A percentile compares a stretch with the other conserved stretches of the same genome.
Evolutionary conservation across 2,113 vertebrate species (phyloP).

Genomic region (Andinoacara biseriatus): DNA sequence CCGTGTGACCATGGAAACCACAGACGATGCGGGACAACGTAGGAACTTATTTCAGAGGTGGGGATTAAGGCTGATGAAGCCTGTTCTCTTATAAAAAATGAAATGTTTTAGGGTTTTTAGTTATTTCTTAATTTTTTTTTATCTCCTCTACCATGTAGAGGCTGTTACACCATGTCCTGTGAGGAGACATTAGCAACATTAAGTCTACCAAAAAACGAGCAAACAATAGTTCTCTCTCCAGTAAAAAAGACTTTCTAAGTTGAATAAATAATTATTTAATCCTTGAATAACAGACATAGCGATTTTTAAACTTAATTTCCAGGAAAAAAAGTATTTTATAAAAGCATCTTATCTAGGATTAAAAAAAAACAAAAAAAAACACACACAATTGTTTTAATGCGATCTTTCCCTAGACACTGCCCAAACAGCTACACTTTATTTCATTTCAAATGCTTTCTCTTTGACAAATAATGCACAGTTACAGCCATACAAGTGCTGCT

Average conservation of each 20-base stretch:
- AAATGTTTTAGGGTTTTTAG: not conserved
- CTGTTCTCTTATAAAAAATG: not conserved
- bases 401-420: not conserved
- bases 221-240: not conserved
- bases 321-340: not conserved
- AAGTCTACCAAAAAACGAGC: not conserved
- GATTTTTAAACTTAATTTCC: not conserved
- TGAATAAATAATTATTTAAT: not conserved
- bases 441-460: constrained; percentile 3
- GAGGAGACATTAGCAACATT: not conserved
- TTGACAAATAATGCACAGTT: constrained; percentile 3
- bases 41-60: not conserved
- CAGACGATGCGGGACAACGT: not conserved
- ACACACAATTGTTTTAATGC: not conserved
- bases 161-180: not conserved
- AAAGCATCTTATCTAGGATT: not conserved
- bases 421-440: not conserved
- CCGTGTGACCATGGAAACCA: not conserved
- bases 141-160: fast-evolving
- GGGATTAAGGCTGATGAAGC: not conserved
- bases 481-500: constrained; percentile 3
- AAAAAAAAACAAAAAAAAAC: not conserved
- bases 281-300: not conserved
- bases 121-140: not conserved
- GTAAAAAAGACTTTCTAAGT: not conserved